These are phyloP conservation scores for Bombus difficillimus DNA, from an alignment of 1,140 invertebrate species.

Conservation along the genomic window DNA sequence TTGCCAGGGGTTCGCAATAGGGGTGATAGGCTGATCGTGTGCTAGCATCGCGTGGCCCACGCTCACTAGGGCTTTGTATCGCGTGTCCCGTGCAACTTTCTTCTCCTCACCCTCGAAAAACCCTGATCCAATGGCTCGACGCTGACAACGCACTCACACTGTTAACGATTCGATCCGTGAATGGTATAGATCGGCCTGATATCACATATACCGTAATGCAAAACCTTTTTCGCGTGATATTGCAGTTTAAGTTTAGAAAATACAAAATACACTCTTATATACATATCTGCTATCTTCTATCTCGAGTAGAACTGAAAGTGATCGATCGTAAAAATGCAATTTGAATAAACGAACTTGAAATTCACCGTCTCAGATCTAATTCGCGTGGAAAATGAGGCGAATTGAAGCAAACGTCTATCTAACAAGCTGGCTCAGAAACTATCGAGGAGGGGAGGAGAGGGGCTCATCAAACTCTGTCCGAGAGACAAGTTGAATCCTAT, in stretches of 20 bases:
- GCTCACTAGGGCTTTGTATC: conserved; percentile 52
- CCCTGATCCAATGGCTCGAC: conserved; percentile 48
- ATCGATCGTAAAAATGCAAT: neutral
- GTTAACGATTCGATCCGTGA: conserved; percentile 27
- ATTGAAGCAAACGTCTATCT: conserved; percentile 32
- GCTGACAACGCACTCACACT: conserved; percentile 44
- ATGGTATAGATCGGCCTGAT: neutral
- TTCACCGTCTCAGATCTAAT: neutral
- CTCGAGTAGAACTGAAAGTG: neutral
- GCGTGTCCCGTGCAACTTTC: conserved; percentile 62
- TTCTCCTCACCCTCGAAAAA: conserved; percentile 46
- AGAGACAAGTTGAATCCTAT: conserved; percentile 58
- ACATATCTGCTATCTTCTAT: neutral
- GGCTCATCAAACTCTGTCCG: conserved; percentile 59
- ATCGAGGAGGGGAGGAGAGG: conserved; percentile 38
- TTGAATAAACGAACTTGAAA: neutral
- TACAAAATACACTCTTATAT: neutral
- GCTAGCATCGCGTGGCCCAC: conserved; percentile 57
- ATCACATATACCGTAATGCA: neutral
- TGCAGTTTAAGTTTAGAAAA: neutral
- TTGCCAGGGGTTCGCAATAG: conserved; percentile 66
- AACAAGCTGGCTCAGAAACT: conserved; percentile 54
- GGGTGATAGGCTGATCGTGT: conserved; percentile 44
- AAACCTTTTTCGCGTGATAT: neutral
- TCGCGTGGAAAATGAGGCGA: neutral